A percentile compares a stretch with the other conserved stretches of the same genome.
phyloP scores from a whole-genome alignment of 2,888 invertebrate species.

The Drosophila kuntzei region DNA sequence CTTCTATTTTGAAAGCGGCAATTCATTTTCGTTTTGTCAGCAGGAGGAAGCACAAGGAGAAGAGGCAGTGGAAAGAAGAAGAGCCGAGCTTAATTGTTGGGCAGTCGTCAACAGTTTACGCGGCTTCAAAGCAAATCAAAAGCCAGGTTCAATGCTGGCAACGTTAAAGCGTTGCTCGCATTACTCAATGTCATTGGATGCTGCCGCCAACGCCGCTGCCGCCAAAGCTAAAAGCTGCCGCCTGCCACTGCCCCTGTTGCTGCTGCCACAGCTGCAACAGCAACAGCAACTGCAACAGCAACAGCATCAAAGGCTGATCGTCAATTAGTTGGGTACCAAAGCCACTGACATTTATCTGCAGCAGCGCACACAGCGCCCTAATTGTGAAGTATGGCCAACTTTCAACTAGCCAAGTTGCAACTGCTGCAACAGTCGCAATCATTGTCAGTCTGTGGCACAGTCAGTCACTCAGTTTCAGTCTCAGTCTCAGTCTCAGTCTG shows the following conservation, averaged over 20 bases:
- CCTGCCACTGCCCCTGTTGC: background rate
- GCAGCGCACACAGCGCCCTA: slow-evolving; percentile 51
- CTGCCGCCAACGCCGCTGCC: slow-evolving; percentile 65
- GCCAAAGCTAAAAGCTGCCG: slow-evolving; percentile 54
- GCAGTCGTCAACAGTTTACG: slow-evolving; percentile 66
- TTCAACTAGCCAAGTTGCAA: slow-evolving; percentile 21
- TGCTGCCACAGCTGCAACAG: background rate
- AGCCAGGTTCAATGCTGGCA: slow-evolving; percentile 50
- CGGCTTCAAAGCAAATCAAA: slow-evolving; percentile 71
- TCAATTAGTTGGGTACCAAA: slow-evolving; percentile 71
- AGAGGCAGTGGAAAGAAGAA: slow-evolving; percentile 8
- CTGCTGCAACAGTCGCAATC: slow-evolving; percentile 26
- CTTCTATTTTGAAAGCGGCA: slow-evolving; percentile 62
- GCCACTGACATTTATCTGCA: slow-evolving; percentile 69
- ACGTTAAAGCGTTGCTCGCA: slow-evolving; percentile 63
- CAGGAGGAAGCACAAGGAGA: slow-evolving; percentile 5
- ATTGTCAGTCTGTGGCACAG: slow-evolving; percentile 30
- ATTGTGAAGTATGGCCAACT: slow-evolving; percentile 60
- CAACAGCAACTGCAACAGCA: background rate
- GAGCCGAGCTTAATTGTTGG: slow-evolving; percentile 66
- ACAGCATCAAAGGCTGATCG: slow-evolving; percentile 49
- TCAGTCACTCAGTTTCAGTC: slow-evolving; percentile 20
- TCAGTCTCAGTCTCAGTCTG: slow-evolving; percentile 21
- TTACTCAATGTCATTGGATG: slow-evolving; percentile 77
- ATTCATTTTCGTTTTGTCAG: slow-evolving; percentile 76